Conservation (phyloP, 1,140 invertebrate species). For the Choristoneura fumiferana region DNA sequence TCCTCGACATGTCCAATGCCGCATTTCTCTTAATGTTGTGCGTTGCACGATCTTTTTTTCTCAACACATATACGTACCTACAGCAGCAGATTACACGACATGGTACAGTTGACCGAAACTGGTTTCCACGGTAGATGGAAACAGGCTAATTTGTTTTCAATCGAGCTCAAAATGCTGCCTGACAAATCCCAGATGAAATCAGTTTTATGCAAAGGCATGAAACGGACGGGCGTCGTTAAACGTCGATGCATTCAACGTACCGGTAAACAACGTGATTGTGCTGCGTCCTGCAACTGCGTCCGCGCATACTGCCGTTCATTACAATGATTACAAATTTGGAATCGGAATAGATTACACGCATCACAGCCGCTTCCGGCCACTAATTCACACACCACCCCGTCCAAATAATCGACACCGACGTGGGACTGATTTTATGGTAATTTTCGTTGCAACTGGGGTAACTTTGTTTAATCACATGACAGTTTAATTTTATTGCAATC, state of each 20-base stretch:
- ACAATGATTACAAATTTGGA: slow-evolving; percentile 23
- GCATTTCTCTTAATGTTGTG: neutral
- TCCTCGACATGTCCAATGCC: neutral
- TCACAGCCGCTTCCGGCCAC: slow-evolving; percentile 49
- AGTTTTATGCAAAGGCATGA: slow-evolving; percentile 13
- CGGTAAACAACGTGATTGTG: slow-evolving; percentile 14
- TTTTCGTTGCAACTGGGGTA: slow-evolving; percentile 46
- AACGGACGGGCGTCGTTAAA: slow-evolving; percentile 9
- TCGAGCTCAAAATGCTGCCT: slow-evolving; percentile 1
- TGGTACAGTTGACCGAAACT: too few species aligned
- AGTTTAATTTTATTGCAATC: slow-evolving; percentile 40
- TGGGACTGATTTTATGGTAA: slow-evolving; percentile 72
- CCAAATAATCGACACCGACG: slow-evolving; percentile 47
- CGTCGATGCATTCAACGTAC: slow-evolving; percentile 9
- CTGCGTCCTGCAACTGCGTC: neutral
- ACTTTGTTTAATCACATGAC: slow-evolving; percentile 50
- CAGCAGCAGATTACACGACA: too few species aligned
- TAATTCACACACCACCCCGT: slow-evolving; percentile 51
- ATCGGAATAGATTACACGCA: slow-evolving; percentile 66
- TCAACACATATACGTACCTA: too few species aligned
- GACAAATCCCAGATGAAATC: slow-evolving; percentile 16
- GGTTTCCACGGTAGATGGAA: too few species aligned
- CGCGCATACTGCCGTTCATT: neutral
- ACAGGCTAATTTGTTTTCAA: too few species aligned
- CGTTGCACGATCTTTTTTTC: too few species aligned